Percentiles rank a stretch among this genome's conserved stretches.
These are phyloP conservation scores for Helicoverpa assulta DNA, from an alignment of 2,888 invertebrate genomes.

Conservation along the genomic window DNA sequence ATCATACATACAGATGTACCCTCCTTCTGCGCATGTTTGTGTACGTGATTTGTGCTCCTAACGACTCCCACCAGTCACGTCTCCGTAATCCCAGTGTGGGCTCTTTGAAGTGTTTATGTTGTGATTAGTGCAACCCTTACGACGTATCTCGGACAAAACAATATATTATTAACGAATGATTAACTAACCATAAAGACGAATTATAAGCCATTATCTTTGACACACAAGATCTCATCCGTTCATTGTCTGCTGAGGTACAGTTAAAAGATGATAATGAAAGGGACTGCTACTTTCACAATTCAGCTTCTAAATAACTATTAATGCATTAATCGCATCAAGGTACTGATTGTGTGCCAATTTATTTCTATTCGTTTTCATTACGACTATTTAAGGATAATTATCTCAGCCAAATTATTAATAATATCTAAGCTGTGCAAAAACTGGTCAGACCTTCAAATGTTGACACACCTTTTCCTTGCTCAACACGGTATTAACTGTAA, in stretches of 20 bases:
- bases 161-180: slow-evolving; percentile 24
- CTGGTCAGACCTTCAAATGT: slow-evolving; percentile 42
- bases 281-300: neutral
- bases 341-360: slow-evolving; percentile 6
- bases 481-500: slow-evolving; percentile 58
- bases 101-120: slow-evolving; percentile 40
- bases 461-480: slow-evolving; percentile 51
- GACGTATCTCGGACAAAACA: slow-evolving; percentile 19
- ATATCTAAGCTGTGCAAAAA: slow-evolving; percentile 43
- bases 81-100: slow-evolving; percentile 39
- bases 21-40: slow-evolving; percentile 39
- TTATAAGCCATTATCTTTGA: slow-evolving; percentile 3
- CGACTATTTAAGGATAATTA: slow-evolving; percentile 15
- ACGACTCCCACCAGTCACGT: slow-evolving; percentile 41
- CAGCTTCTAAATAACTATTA: neutral
- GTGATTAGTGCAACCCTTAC: slow-evolving; percentile 16
- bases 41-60: slow-evolving; percentile 43
- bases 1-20: slow-evolving; percentile 38
- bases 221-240: neutral
- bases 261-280: neutral
- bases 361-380: neutral
- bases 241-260: neutral
- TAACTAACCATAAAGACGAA: slow-evolving; percentile 3
- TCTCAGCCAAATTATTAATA: neutral
- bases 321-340: neutral